Evolutionary conservation across 2,888 invertebrate genomes (phyloP).

Genomic region (Aelia acuminata): DNA sequence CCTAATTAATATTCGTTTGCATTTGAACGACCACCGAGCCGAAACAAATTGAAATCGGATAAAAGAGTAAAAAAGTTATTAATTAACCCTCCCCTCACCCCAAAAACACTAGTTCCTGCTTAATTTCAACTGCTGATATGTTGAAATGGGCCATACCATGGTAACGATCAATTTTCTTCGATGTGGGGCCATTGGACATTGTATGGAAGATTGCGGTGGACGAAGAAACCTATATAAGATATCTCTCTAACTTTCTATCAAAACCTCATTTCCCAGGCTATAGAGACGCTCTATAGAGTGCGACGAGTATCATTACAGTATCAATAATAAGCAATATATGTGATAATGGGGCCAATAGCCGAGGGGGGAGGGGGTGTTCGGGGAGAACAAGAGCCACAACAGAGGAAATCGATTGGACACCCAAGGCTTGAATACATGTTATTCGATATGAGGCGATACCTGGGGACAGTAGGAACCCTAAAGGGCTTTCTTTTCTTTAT

Average conservation of each 20-base stretch:
- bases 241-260: constrained; percentile 35
- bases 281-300: background rate
- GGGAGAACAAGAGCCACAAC: constrained; percentile 1
- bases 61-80: no score
- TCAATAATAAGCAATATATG: constrained; percentile 44
- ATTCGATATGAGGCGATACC: background rate
- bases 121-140: no score
- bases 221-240: constrained; percentile 1
- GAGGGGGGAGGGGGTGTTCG: background rate
- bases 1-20: no score
- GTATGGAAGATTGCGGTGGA: background rate
- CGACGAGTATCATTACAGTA: constrained; percentile 7
- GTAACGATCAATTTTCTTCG: background rate
- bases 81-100: no score
- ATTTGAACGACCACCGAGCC: no score
- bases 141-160: background rate
- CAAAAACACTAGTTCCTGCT: no score
- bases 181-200: background rate
- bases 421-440: background rate
- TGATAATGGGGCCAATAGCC: constrained; percentile 7
- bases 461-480: background rate
- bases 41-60: no score
- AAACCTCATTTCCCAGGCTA: background rate
- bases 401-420: background rate
- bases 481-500: background rate